Percentiles rank a stretch among this genome's conserved stretches.
phyloP scores from a whole-genome alignment of 2,888 invertebrate species.

The Abscondita cerata region DNA sequence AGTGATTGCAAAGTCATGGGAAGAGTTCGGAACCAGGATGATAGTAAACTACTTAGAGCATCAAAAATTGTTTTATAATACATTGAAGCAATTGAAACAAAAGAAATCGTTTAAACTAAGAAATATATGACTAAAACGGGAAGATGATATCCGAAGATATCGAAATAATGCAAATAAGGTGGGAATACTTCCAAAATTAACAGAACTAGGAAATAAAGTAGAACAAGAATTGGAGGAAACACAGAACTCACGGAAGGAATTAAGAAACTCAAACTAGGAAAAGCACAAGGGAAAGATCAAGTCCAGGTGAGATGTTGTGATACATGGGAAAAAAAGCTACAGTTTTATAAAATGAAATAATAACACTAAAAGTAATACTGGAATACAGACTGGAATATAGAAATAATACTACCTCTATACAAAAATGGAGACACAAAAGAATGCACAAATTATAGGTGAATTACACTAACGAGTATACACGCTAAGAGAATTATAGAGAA shows the following conservation, averaged over 20 bases:
- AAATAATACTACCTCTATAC: background rate
- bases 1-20: constrained; percentile 8
- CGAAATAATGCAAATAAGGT: constrained; percentile 9
- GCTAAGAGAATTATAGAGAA: constrained; percentile 21
- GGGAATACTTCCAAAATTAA: constrained; percentile 15
- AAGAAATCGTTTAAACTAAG: constrained; percentile 16
- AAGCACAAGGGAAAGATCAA: constrained; percentile 13
- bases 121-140: constrained; percentile 11
- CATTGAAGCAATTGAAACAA: constrained; percentile 14
- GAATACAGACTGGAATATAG: constrained; percentile 7
- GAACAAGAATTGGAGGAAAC: constrained; percentile 10
- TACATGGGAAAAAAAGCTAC: constrained; percentile 6
- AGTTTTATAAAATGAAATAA: background rate
- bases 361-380: background rate
- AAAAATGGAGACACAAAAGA: constrained; percentile 10
- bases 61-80: constrained; percentile 15
- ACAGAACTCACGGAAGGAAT: constrained; percentile 13
- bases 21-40: constrained; percentile 14
- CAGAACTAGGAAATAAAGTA: constrained; percentile 6
- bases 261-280: constrained; percentile 16
- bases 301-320: constrained; percentile 10
- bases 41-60: constrained; percentile 14
- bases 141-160: constrained; percentile 8
- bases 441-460: constrained; percentile 13
- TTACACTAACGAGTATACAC: constrained; percentile 17